Evolutionary conservation across 2,888 invertebrate species (phyloP), one percentile per base, ranked within the genome.

Genomic region (Trisateles emortualis): DNA sequence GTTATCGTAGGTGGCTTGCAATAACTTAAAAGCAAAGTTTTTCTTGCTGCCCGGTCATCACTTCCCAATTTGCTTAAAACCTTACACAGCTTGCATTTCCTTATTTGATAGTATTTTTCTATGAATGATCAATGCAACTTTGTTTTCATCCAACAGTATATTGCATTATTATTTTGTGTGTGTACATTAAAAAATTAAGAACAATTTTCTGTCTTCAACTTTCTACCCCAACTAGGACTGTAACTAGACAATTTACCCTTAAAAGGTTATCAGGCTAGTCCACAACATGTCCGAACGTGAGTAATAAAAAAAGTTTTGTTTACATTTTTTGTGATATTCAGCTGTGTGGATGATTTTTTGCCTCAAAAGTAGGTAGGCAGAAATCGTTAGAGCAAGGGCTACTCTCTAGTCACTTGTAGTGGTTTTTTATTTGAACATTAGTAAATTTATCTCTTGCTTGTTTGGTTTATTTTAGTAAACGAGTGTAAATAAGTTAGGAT

Each of bases 321-420:
- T 84, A 85, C 78, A 75, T 75, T 82, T 84, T 86, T 86, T 86
- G 58, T 74, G 38, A 36, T 33, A 44, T 59, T 63, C 74, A 78
- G 72, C 81, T 78, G 78, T 68, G 77, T 68, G 73, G 71, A 56
- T 65, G 58, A 60, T 63, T 76, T 82, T 81, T 77, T 81, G 65
- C 59, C 60, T 49, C 48, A 48, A 69, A 66, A 69, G 66, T 63
- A 68, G 62, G 72, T 64, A 68, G 72, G 60, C 54, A 49, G 58
- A 52, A 58, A 60, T 47, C 46, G 33, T 45, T 48, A 24, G 45
- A 68, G 41, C 54, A 57, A 30, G 48, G 72, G 41, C 54, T 45
- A 49, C 45, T 68, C 48, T 48, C 42, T 49, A 30, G 33, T 47
- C 13, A 11, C 26, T 50, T 64, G n/a, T n/a, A n/a, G n/a, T n/a